Conservation (phyloP, 2,113 vertebrate genomes). For the Nothoprocta pentlandii region DNA sequence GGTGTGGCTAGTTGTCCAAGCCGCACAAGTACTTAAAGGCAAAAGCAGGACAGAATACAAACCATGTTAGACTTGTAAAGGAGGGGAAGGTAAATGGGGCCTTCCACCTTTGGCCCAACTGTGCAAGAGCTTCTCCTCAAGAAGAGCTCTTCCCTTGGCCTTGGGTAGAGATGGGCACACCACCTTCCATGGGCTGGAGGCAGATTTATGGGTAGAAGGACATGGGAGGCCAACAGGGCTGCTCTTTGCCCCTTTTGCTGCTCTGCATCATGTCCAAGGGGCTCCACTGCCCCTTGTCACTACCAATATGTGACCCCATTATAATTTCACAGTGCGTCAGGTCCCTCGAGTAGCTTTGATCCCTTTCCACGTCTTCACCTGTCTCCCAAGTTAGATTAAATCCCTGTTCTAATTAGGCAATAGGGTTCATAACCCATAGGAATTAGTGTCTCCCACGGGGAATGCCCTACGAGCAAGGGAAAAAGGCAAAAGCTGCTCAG, state of each 20-base stretch:
- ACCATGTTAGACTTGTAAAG: slow-evolving; percentile 6
- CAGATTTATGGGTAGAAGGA: neutral
- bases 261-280: neutral
- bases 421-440: accelerated
- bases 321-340: neutral
- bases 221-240: accelerated
- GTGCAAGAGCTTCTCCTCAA: neutral
- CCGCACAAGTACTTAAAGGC: neutral
- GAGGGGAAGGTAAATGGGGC: neutral
- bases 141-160: neutral
- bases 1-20: neutral
- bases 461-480: neutral
- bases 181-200: neutral
- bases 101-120: neutral
- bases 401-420: neutral
- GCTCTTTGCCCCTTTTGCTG: accelerated
- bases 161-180: neutral
- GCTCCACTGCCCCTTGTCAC: neutral
- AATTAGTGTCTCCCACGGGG: neutral
- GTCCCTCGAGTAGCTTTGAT: neutral
- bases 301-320: accelerated
- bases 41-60: neutral
- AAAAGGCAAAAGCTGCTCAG: neutral
- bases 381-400: neutral
- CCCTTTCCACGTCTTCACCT: neutral